phyloP scores from a whole-genome alignment of 2,888 invertebrate species.

The Chorisops tibialis region DNA sequence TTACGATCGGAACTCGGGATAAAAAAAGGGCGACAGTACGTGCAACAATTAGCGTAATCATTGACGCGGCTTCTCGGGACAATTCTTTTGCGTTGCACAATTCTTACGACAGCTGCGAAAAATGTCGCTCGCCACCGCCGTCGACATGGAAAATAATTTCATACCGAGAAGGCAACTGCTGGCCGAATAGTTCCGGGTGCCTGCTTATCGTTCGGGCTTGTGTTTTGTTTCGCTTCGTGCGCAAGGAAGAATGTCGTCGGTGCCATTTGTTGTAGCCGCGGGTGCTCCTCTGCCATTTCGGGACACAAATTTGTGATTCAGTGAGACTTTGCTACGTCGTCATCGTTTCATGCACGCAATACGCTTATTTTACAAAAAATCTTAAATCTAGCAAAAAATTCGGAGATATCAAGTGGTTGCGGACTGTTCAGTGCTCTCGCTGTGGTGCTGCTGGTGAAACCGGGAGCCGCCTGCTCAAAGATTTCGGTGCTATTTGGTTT shows the following conservation, averaged over 20 bases:
- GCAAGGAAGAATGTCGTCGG: conserved; percentile 15
- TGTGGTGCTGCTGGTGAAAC: neutral
- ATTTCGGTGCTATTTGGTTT: too few relatives aligned
- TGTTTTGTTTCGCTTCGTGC: too few relatives aligned
- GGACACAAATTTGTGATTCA: conserved; percentile 22
- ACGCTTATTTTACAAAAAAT: neutral
- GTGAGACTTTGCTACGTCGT: neutral
- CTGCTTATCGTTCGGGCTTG: too few relatives aligned
- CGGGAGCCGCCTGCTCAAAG: neutral
- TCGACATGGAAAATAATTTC: conserved; percentile 82
- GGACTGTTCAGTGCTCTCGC: neutral
- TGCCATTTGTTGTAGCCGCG: conserved; percentile 26
- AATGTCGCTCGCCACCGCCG: too few relatives aligned
- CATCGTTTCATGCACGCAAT: neutral
- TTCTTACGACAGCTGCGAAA: too few relatives aligned
- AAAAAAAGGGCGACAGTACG: too few relatives aligned
- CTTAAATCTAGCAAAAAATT: too few relatives aligned
- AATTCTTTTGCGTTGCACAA: too few relatives aligned
- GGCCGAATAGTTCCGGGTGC: neutral
- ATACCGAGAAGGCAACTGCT: conserved; percentile 72
- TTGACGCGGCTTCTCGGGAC: too few relatives aligned
- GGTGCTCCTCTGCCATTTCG: conserved; percentile 29
- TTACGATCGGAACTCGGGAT: too few relatives aligned
- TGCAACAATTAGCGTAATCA: too few relatives aligned
- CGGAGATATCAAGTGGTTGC: too few relatives aligned